phyloP scores from a whole-genome alignment of 1,140 invertebrate species.

The Venturia canescens region DNA sequence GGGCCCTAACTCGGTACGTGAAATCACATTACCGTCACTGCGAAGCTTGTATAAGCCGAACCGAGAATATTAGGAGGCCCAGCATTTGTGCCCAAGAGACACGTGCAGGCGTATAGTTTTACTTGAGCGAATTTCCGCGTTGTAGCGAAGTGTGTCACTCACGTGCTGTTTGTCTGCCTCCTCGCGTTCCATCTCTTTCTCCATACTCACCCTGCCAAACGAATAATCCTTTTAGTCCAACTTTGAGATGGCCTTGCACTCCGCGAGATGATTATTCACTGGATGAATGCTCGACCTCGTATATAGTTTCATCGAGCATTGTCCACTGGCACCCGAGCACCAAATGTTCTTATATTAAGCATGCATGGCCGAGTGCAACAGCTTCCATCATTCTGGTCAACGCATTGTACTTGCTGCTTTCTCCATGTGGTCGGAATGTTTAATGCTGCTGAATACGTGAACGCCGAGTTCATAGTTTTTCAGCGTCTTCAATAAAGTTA shows the following conservation, averaged over 20 bases:
- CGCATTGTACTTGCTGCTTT: background rate
- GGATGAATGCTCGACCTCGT: background rate
- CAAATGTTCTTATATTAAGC: constrained; percentile 2
- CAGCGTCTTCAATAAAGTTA: no score
- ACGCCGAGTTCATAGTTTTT: no score
- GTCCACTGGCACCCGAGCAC: background rate
- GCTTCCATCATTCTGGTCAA: background rate
- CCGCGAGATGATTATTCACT: constrained; percentile 30
- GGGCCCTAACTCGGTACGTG: constrained; percentile 64
- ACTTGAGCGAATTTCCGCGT: constrained; percentile 66
- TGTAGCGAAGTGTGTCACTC: constrained; percentile 56
- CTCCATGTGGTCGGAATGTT: no score
- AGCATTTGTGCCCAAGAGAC: background rate
- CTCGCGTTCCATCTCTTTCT: background rate
- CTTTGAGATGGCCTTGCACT: constrained; percentile 61
- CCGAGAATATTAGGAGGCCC: background rate
- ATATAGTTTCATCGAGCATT: constrained; percentile 3
- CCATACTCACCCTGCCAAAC: constrained; percentile 51
- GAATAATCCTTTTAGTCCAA: constrained; percentile 75
- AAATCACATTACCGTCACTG: constrained; percentile 72
- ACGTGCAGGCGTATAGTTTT: constrained; percentile 57
- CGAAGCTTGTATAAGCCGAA: constrained; percentile 39
- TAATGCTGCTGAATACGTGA: no score
- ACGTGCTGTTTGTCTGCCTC: background rate
- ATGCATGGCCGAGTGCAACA: background rate